Conservation (phyloP, 2,113 vertebrate genomes). For the Australoheros scitulus region DNA sequence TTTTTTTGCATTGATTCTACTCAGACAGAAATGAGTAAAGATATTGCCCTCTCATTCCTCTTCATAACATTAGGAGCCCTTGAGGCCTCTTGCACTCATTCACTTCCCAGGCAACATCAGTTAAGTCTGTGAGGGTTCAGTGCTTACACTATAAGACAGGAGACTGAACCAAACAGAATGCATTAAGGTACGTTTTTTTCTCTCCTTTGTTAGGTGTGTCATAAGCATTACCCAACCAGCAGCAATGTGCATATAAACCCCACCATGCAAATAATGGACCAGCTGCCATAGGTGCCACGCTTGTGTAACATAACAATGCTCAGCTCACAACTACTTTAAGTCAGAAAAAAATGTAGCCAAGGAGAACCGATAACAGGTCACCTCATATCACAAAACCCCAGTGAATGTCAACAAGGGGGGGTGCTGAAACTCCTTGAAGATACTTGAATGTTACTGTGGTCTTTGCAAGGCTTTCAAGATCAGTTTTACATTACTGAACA, state of each 20-base stretch:
- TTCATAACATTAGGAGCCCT: neutral
- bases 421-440: neutral
- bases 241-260: neutral
- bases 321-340: neutral
- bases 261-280: neutral
- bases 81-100: neutral
- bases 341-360: neutral
- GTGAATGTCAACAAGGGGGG: neutral
- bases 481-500: neutral
- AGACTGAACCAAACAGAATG: neutral
- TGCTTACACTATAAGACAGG: neutral
- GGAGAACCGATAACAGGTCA: neutral
- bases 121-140: neutral
- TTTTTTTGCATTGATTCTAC: neutral
- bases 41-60: neutral
- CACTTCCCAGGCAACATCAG: neutral
- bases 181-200: neutral
- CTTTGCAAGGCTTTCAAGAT: neutral
- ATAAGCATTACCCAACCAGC: neutral
- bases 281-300: neutral
- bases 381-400: neutral
- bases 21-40: neutral
- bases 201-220: neutral
- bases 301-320: neutral
- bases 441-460: neutral